These are phyloP conservation scores for Enteromius afrohamiltoni DNA, from an alignment of 2,797 vertebrate genomes.

Conservation along the genomic window DNA sequence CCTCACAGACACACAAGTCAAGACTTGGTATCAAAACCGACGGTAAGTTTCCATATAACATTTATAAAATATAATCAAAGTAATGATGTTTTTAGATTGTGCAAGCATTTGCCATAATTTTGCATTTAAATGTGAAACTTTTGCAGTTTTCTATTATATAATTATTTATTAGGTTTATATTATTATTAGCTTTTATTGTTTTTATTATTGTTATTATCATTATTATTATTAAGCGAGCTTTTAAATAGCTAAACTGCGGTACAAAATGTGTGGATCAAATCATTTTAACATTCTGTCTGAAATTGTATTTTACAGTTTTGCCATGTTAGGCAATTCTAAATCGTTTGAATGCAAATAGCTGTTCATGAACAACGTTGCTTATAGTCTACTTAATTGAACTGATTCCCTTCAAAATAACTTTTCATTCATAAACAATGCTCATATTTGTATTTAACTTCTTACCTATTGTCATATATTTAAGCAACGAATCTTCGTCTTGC, in stretches of 20 bases:
- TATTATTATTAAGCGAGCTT: background rate
- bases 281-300: background rate
- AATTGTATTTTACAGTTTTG: background rate
- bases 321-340: background rate
- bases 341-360: background rate
- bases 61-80: background rate
- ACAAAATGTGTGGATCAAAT: background rate
- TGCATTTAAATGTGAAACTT: background rate
- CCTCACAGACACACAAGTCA: slow-evolving; percentile 93
- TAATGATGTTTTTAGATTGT: background rate
- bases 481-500: background rate
- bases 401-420: background rate
- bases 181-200: background rate
- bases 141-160: background rate
- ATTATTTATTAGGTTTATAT: background rate
- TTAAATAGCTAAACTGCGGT: background rate
- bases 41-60: slow-evolving; percentile 69
- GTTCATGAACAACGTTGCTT: too few relatives aligned
- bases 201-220: background rate
- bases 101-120: background rate
- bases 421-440: background rate
- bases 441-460: background rate
- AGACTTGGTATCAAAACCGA: slow-evolving; percentile 95
- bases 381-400: background rate
- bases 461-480: background rate